Evolutionary conservation across 2,113 vertebrate species (phyloP), one percentile per base, ranked within the genome.

Genomic region (Dryoscopus gambensis): DNA sequence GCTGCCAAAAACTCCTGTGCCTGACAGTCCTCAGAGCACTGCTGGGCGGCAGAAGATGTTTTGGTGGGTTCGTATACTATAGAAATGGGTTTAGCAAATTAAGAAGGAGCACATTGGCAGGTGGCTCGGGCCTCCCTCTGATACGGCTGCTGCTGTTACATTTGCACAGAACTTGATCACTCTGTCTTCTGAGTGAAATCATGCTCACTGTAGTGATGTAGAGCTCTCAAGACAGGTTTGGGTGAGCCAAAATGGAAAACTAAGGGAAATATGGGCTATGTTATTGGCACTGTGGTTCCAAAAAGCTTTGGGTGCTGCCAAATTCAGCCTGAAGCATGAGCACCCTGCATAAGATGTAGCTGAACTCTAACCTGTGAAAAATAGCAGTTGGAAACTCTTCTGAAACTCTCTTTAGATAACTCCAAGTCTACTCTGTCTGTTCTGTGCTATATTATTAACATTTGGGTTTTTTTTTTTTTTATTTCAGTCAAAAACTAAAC

Each of bases 401-500:
- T 67, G 71, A 75, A 90, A 84, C 27, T 67, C 49, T 63, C 16
- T 93, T 69, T 50, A 44, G 7, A 9, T 67, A 95, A 7, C 4
- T 91, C 60, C 28, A 40, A 50, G 16, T 69, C 42, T 84, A 2
- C 47, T 83, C 27, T 78, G 25, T 56, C 23, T 87, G 23, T 81
- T 85, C 37, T 11, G 0, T 71, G 68, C 57, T 44, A 12, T 64
- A 20, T 80, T 53, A 59, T n/a, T 84, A 47, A 63, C 76, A 50
- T 40, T 33, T 23, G 2, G 27, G 91, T 49, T 60, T 42, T 14
- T 42, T 87, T 90, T 76, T 76, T 40, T 93, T 83, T 42, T 12
- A 70, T 95, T 94, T 64, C 97, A 99, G 99, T 97, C 97, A 84
- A 99, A 98, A 97, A 97, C 95, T 35, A 99, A 98, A 91, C 98